Conservation (phyloP, 1,140 invertebrate species). For the Drosophila kohkoa region DNA sequence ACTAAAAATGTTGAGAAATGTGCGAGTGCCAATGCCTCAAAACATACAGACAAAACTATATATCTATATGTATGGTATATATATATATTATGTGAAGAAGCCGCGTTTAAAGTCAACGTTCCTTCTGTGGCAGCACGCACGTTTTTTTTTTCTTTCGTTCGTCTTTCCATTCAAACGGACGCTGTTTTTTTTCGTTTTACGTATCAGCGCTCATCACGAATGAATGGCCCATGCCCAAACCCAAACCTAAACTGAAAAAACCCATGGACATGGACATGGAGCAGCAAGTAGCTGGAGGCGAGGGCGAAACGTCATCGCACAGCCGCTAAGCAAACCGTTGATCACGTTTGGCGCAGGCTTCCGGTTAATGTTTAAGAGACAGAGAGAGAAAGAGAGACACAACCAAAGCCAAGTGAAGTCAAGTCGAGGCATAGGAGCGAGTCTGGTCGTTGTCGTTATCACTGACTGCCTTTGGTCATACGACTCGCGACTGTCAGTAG, state of each 20-base stretch:
- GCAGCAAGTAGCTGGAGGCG: constrained; percentile 52
- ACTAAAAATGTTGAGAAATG: constrained; percentile 82
- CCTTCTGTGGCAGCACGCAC: constrained; percentile 84
- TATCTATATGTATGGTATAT: not conserved
- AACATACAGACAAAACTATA: constrained; percentile 23
- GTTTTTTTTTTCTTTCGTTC: constrained; percentile 42
- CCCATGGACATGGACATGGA: constrained; percentile 49
- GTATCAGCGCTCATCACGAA: constrained; percentile 82
- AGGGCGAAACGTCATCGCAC: constrained; percentile 41
- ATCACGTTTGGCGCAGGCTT: constrained; percentile 85
- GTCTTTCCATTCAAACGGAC: constrained; percentile 72
- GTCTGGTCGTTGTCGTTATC: constrained; percentile 29
- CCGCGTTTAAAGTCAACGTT: constrained; percentile 76
- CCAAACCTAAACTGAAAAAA: constrained; percentile 21
- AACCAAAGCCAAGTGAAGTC: constrained; percentile 29
- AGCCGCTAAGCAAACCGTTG: constrained; percentile 81
- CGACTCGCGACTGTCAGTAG: constrained; percentile 21
- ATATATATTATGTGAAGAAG: constrained; percentile 14
- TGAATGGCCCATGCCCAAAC: constrained; percentile 67
- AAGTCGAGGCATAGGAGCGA: constrained; percentile 55
- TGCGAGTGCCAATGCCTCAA: constrained; percentile 60
- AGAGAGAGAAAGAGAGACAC: not conserved
- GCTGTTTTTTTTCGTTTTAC: constrained; percentile 58
- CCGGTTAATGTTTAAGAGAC: constrained; percentile 69
- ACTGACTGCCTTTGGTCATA: constrained; percentile 57